These are phyloP conservation scores for Labeo catla DNA, from an alignment of 2,113 vertebrate species.

Conservation along the genomic window DNA sequence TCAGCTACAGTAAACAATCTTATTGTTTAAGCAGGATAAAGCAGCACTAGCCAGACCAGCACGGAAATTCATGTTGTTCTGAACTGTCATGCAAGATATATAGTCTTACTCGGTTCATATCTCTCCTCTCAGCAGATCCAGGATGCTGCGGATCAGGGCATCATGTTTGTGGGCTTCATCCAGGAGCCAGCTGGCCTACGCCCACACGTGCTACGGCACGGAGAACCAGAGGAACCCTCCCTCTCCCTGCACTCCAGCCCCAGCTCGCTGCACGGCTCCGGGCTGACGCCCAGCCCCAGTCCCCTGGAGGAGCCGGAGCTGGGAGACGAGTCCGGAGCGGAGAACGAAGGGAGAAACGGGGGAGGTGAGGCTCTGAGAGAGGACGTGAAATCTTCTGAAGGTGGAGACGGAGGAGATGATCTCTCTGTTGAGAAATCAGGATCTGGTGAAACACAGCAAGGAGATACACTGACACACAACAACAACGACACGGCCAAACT, in stretches of 20 bases:
- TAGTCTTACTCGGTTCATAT: neutral
- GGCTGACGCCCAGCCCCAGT: slow-evolving; percentile 69
- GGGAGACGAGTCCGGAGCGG: slow-evolving; percentile 36
- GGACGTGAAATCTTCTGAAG: slow-evolving; percentile 27
- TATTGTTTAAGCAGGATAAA: neutral
- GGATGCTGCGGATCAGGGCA: slow-evolving; percentile 90
- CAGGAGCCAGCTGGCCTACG: slow-evolving; percentile 80
- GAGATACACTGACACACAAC: slow-evolving; percentile 72
- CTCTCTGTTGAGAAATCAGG: slow-evolving; percentile 53
- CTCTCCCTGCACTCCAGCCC: slow-evolving; percentile 80
- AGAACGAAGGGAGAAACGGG: slow-evolving; percentile 36
- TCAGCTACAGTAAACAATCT: neutral
- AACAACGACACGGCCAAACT: slow-evolving; percentile 70
- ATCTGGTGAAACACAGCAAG: slow-evolving; percentile 59
- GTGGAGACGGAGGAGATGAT: slow-evolving; percentile 37
- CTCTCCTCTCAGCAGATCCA: slow-evolving; percentile 84
- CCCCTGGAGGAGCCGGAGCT: slow-evolving; percentile 58
- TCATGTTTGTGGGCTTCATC: slow-evolving; percentile 91
- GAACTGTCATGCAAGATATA: neutral
- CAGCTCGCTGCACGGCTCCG: slow-evolving; percentile 76
- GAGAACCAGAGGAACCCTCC: slow-evolving; percentile 72
- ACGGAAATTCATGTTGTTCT: neutral
- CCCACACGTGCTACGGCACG: slow-evolving; percentile 64
- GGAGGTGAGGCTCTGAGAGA: slow-evolving; percentile 15
- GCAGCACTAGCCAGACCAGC: neutral